Percentiles rank a stretch among this genome's conserved stretches.
phyloP scores from a whole-genome alignment of 2,888 invertebrate species.

The Thymelicus lineola region DNA sequence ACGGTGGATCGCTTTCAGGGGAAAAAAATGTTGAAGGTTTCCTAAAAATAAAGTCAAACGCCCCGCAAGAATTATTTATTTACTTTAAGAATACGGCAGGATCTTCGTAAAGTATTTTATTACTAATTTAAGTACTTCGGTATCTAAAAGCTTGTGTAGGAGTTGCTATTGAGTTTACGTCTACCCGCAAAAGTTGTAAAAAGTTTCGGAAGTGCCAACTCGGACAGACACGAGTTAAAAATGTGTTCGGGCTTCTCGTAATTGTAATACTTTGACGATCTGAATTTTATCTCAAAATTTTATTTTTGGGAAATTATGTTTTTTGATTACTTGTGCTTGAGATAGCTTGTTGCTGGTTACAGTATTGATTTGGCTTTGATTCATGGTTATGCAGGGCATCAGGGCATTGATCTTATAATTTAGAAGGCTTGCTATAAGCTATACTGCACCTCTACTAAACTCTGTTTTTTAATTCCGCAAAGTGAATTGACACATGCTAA shows the following conservation, averaged over 20 bases:
- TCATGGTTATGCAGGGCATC: too few relatives aligned
- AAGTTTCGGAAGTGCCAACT: slow-evolving; percentile 6
- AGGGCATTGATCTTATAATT: too few relatives aligned
- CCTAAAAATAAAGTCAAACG: neutral
- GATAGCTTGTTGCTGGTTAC: too few relatives aligned
- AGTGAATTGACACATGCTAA: too few relatives aligned
- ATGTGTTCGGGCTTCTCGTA: slow-evolving; percentile 1
- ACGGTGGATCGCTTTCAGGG: neutral
- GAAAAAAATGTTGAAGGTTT: neutral
- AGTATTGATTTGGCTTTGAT: too few relatives aligned
- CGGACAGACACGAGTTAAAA: slow-evolving; percentile 14
- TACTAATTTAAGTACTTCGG: slow-evolving; percentile 11
- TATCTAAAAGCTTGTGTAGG: slow-evolving; percentile 12
- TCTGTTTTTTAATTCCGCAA: too few relatives aligned
- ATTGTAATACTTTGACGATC: slow-evolving; percentile 14
- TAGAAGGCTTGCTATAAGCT: too few relatives aligned
- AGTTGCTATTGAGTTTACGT: slow-evolving; percentile 14
- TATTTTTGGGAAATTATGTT: neutral
- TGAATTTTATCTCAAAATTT: neutral
- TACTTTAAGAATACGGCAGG: slow-evolving; percentile 4
- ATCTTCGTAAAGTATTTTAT: slow-evolving; percentile 7
- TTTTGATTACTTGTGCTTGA: neutral
- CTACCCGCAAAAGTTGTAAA: slow-evolving; percentile 9
- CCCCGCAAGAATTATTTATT: neutral
- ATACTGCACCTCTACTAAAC: too few relatives aligned